These are phyloP conservation scores for Zygothrica quintamaculata DNA, from an alignment of 2,888 invertebrate species.

Conservation along the genomic window DNA sequence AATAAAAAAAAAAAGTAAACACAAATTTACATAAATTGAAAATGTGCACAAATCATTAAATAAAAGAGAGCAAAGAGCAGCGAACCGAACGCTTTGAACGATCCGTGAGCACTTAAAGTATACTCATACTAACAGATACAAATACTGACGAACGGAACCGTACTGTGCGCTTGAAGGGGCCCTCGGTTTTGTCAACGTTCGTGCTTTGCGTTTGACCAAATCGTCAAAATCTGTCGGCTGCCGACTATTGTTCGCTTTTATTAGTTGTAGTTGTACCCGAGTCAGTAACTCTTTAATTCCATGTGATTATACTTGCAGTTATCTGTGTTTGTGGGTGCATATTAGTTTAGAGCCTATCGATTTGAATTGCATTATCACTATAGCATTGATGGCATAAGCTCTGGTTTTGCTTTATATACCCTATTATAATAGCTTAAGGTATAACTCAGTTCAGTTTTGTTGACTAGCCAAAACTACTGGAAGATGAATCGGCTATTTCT, in stretches of 20 bases:
- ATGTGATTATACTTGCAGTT: not conserved
- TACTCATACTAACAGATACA: slow-evolving; percentile 8
- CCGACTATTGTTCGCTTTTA: slow-evolving; percentile 1
- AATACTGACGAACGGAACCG: slow-evolving; percentile 13
- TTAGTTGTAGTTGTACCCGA: not conserved
- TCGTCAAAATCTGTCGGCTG: slow-evolving; percentile 24
- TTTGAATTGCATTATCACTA: slow-evolving; percentile 33
- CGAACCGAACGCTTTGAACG: slow-evolving; percentile 21
- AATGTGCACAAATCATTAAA: slow-evolving; percentile 11
- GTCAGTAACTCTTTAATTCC: not conserved
- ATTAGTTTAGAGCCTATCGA: slow-evolving; percentile 12
- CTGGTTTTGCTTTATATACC: slow-evolving; percentile 4
- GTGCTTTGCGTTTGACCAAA: slow-evolving; percentile 1
- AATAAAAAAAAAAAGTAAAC: too few relatives aligned
- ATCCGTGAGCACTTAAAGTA: slow-evolving; percentile 26
- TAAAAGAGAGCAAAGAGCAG: slow-evolving; percentile 11
- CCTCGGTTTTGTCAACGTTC: slow-evolving; percentile 4
- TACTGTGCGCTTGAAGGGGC: not conserved
- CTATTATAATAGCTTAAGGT: not conserved
- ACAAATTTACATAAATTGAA: slow-evolving; percentile 16
- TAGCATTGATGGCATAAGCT: not conserved
- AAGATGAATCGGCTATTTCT: too few relatives aligned
- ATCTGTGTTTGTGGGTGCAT: not conserved
- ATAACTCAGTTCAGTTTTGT: not conserved
- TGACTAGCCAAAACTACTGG: too few relatives aligned